Evolutionary conservation across 2,113 vertebrate genomes (phyloP).

Genomic region (Hippocampus zosterae): DNA sequence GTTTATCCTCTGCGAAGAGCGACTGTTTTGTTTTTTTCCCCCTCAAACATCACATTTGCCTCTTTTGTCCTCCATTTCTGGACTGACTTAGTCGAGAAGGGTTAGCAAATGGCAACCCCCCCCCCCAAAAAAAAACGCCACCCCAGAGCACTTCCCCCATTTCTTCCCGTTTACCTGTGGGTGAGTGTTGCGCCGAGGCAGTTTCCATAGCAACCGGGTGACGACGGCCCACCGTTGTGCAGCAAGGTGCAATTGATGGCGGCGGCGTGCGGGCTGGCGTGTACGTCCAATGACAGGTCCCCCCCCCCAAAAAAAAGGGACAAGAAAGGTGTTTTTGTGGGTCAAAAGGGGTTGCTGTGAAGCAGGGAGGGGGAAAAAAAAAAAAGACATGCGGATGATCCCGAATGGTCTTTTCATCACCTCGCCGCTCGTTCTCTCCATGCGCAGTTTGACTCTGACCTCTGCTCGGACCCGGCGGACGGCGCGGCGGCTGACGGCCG

Average conservation of each 20-base stretch:
- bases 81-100: background rate
- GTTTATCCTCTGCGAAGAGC: too few species aligned
- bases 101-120: too few species aligned
- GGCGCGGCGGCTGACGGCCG: slow-evolving; percentile 15
- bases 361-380: slow-evolving; percentile 37
- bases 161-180: slow-evolving; percentile 58
- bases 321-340: slow-evolving; percentile 59
- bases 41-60: background rate
- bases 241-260: slow-evolving; percentile 37
- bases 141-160: slow-evolving; percentile 38
- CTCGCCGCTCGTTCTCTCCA: background rate
- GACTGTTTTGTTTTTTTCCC: background rate
- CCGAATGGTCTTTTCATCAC: background rate
- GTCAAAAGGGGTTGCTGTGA: slow-evolving; percentile 38
- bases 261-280: slow-evolving; percentile 30
- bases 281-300: slow-evolving; percentile 57
- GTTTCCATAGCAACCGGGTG: slow-evolving; percentile 66
- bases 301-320: slow-evolving; percentile 42
- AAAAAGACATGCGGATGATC: background rate
- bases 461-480: slow-evolving; percentile 32
- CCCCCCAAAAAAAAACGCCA: too few species aligned
- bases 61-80: background rate
- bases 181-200: slow-evolving; percentile 39
- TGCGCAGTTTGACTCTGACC: slow-evolving; percentile 60
- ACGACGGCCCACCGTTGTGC: slow-evolving; percentile 39